Evolutionary conservation across 2,888 invertebrate genomes (phyloP).

Genomic region (Bursaphelenchus okinawaensis): DNA sequence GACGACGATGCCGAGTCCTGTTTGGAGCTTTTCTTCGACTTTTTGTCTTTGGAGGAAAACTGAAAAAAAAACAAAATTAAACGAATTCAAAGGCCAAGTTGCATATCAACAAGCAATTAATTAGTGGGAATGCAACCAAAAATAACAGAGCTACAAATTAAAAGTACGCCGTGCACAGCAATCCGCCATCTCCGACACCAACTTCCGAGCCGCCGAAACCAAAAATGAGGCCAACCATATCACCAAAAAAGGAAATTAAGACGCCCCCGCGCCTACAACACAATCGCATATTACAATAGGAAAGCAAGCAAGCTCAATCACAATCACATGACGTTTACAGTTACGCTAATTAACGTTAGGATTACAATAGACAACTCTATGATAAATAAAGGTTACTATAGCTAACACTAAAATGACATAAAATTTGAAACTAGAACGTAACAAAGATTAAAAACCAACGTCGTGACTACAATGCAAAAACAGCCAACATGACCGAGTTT

Average conservation of each 20-base stretch:
- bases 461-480: neutral
- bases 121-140: neutral
- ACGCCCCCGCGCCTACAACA: neutral
- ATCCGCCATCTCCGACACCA: neutral
- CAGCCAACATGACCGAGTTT: too few species aligned
- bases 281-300: neutral
- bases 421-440: too few species aligned
- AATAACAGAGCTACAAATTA: neutral
- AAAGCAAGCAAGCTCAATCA: neutral
- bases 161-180: neutral
- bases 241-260: neutral
- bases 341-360: too few species aligned
- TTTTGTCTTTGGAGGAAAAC: conserved; percentile 5
- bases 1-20: conserved; percentile 21
- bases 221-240: neutral
- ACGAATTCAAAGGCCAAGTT: neutral
- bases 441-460: neutral
- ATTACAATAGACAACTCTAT: too few species aligned
- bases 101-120: neutral
- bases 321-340: too few species aligned
- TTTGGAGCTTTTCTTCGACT: conserved; percentile 1
- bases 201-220: neutral
- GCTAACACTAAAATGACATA: too few species aligned
- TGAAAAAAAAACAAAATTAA: conserved; percentile 12
- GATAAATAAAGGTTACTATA: too few species aligned